Percentiles rank a stretch among this genome's conserved stretches.
Conservation (phyloP, 2,888 invertebrate genomes). For the Disparrhopalites patrizii region DNA sequence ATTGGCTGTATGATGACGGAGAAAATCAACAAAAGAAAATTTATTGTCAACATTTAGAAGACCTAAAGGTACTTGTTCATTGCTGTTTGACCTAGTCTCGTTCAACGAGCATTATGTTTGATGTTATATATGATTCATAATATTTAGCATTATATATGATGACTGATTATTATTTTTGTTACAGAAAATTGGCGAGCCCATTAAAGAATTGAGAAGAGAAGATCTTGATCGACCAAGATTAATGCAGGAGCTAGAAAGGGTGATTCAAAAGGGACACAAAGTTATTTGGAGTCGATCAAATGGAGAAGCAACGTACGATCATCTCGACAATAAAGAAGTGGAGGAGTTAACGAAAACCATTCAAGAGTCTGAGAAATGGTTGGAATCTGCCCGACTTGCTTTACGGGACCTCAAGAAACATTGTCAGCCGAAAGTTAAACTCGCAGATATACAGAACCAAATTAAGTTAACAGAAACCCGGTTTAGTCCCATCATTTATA, state of each 20-base stretch:
- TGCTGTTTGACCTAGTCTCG: not conserved
- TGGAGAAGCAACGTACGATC: constrained; percentile 68
- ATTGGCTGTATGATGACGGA: constrained; percentile 96
- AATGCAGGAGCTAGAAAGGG: constrained; percentile 72
- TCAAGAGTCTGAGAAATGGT: constrained; percentile 72
- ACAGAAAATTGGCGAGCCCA: constrained; percentile 80
- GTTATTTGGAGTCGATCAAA: constrained; percentile 67
- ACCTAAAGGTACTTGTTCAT: constrained; percentile 53
- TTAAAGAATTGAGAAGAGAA: constrained; percentile 76
- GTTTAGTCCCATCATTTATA: constrained; percentile 72
- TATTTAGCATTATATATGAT: too few species aligned
- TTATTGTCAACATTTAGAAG: constrained; percentile 57
- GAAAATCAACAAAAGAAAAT: constrained; percentile 82
- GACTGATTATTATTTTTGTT: too few species aligned
- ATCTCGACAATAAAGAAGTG: constrained; percentile 67
- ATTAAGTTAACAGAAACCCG: constrained; percentile 54
- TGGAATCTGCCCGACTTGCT: constrained; percentile 65
- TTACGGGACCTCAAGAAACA: constrained; percentile 6
- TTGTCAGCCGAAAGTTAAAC: constrained; percentile 32
- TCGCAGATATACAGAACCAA: constrained; percentile 51
- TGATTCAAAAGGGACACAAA: constrained; percentile 75
- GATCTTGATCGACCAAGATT: constrained; percentile 72
- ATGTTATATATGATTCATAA: not conserved
- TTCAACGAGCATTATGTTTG: not conserved
- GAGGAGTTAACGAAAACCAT: constrained; percentile 68